A percentile compares a stretch with the other conserved stretches of the same genome.
phyloP scores from a whole-genome alignment of 2,113 vertebrate species.

The Rhizomys pruinosus region DNA sequence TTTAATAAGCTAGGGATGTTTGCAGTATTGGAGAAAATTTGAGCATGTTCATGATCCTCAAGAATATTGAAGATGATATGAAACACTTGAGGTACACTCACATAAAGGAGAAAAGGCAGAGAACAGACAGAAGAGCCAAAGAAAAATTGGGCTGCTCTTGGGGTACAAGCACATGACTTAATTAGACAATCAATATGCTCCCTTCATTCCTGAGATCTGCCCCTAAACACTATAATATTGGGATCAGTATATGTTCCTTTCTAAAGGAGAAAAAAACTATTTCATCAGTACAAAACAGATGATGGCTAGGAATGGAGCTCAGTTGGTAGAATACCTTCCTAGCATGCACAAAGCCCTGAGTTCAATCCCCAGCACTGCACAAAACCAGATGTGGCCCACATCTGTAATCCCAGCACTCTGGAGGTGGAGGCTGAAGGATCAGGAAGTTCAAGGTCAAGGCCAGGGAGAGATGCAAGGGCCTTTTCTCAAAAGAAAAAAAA shows the following conservation, averaged over 20 bases:
- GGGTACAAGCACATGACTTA: neutral
- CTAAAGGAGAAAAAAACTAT: neutral
- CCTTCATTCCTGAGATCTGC: conserved; percentile 9
- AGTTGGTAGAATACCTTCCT: neutral
- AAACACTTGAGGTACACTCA: neutral
- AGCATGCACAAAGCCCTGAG: neutral
- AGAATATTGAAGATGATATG: neutral
- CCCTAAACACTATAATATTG: neutral
- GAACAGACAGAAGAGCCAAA: neutral
- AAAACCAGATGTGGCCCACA: neutral
- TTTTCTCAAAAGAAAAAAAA: neutral
- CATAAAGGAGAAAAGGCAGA: neutral
- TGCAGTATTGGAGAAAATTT: neutral
- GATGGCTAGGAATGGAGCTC: neutral
- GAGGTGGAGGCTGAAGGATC: neutral
- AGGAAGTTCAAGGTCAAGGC: neutral
- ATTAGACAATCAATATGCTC: neutral
- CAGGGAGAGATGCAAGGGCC: neutral
- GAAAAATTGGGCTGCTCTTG: neutral
- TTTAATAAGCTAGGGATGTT: conserved; percentile 42
- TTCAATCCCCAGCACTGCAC: neutral
- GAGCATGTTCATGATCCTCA: neutral
- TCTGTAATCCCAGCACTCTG: too few species aligned
- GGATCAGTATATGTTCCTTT: conserved; percentile 29
- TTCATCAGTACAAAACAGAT: conserved; percentile 37